Evolutionary conservation across 1,140 invertebrate genomes (phyloP).

Genomic region (Lepidurus apus): DNA sequence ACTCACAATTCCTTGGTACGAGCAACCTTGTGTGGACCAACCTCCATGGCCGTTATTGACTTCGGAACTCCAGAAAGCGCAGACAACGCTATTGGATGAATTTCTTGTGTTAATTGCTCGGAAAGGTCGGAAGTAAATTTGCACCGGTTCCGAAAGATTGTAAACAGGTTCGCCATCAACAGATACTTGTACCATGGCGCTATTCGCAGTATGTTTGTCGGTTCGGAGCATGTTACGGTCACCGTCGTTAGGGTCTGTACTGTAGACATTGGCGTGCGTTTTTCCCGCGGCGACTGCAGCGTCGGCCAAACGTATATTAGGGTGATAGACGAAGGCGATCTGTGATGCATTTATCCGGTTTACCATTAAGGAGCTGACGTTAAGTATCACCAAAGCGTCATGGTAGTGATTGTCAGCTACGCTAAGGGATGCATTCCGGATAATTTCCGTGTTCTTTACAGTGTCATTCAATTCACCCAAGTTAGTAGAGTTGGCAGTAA

Average conservation of each 20-base stretch:
- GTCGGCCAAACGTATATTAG: neutral
- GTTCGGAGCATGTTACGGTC: neutral
- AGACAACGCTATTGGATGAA: neutral
- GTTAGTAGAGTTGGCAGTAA: no score
- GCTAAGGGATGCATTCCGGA: no score
- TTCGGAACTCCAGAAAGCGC: no score
- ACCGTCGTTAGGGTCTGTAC: neutral
- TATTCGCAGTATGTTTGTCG: neutral
- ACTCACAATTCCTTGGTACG: no score
- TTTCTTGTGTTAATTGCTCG: neutral
- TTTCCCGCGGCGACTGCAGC: neutral
- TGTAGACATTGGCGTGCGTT: neutral
- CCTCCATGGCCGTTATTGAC: no score
- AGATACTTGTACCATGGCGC: neutral
- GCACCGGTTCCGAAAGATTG: neutral
- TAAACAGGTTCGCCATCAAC: neutral
- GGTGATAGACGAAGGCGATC: neutral
- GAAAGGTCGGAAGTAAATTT: neutral
- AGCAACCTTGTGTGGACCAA: no score
- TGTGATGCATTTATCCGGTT: neutral
- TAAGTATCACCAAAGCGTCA: neutral
- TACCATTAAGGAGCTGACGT: neutral
- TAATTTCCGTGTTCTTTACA: no score
- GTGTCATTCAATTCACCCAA: no score
- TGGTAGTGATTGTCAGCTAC: neutral